Percentiles rank a stretch among this genome's conserved stretches.
Evolutionary conservation across 2,113 vertebrate species (phyloP).

Genomic region (Guaruba guarouba): DNA sequence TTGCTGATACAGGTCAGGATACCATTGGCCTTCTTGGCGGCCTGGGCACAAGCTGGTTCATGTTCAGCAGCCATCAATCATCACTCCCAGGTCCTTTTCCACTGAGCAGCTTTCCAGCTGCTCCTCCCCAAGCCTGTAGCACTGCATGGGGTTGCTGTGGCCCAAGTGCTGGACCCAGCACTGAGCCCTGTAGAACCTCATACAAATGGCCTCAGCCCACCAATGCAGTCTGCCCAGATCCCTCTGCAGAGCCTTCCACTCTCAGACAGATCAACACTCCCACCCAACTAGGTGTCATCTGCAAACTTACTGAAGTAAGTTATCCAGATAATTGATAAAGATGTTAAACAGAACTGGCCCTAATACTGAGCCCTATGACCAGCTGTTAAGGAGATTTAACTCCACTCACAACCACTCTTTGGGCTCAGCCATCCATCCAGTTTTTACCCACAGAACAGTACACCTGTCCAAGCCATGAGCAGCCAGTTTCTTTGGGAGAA

Average conservation of each 20-base stretch:
- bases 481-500: neutral
- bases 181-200: neutral
- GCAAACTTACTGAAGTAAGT: neutral
- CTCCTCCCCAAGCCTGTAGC: neutral
- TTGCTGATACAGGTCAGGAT: neutral
- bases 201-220: accelerated
- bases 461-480: neutral
- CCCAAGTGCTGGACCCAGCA: neutral
- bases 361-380: neutral
- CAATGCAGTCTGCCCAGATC: neutral
- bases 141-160: neutral
- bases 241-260: neutral
- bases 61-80: neutral
- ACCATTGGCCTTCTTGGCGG: neutral
- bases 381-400: accelerated
- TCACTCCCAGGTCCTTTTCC: neutral
- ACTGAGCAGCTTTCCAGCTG: neutral
- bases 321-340: neutral
- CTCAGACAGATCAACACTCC: neutral
- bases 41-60: accelerated
- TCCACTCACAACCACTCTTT: neutral
- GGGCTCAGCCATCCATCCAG: neutral
- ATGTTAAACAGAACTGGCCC: neutral
- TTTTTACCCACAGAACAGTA: neutral
- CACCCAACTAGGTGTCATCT: neutral